phyloP scores from a whole-genome alignment of 2,113 vertebrate species.

The Hydrochoerus hydrochaeris region DNA sequence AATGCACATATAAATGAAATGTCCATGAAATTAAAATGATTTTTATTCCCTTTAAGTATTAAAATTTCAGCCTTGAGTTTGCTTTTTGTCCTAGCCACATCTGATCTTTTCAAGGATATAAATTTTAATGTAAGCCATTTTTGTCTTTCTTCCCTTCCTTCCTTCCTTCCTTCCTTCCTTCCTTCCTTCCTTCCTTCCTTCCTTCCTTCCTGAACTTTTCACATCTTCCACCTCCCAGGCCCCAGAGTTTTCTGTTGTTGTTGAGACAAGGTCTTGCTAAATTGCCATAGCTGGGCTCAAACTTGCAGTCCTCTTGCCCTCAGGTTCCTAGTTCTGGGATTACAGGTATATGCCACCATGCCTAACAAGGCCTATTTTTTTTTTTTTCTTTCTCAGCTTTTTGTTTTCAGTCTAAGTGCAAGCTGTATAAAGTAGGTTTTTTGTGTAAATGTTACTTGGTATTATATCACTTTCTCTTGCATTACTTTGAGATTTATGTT shows the following conservation, averaged over 20 bases:
- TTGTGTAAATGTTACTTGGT: neutral
- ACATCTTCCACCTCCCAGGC: neutral
- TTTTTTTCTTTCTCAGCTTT: slow-evolving; percentile 20
- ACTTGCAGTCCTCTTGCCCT: neutral
- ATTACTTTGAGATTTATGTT: slow-evolving; percentile 15
- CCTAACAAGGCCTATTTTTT: neutral
- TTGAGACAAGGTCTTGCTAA: neutral
- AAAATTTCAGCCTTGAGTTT: slow-evolving; percentile 12
- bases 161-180: neutral
- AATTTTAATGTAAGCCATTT: slow-evolving; percentile 55
- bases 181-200: neutral
- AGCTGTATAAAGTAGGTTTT: slow-evolving; percentile 43
- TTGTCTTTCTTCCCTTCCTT: neutral
- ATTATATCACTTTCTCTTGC: neutral
- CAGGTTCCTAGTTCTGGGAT: neutral
- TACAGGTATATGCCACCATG: neutral
- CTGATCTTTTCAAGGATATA: slow-evolving; percentile 43
- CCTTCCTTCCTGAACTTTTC: neutral
- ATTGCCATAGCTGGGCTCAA: neutral
- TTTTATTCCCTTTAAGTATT: slow-evolving; percentile 26
- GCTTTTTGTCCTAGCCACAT: slow-evolving; percentile 20
- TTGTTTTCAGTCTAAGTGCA: neutral
- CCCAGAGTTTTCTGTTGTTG: neutral
- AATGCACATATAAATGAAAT: slow-evolving; percentile 26
- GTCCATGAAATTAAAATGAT: slow-evolving; percentile 45